Base-by-base conservation (phyloP, 2,797 vertebrate genomes). In the Astyanax mexicanus region DNA sequence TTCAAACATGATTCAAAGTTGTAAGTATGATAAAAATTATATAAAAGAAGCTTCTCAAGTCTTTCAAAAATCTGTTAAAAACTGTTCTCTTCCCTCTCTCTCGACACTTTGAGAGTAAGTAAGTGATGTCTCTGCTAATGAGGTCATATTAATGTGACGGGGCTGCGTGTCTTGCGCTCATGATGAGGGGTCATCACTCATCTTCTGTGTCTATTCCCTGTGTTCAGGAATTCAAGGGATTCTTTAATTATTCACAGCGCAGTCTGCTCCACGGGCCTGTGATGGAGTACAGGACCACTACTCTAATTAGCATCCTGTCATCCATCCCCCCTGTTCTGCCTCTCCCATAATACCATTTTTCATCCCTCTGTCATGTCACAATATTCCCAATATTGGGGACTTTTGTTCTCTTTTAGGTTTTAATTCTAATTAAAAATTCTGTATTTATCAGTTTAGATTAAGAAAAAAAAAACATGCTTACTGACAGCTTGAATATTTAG, bases 231-330 rank as follows among this genome's bases (percentile, higher is more conserved):
- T 61, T 55, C 23, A 52, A 74, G 54, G 64, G 51, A 73, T 54
- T 72, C 44, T 75, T 84, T 45, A 81, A 84, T 84, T 77, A 84
- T 84, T 77, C 67, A 81, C 60, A 70, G 27, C 40, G 51, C 51
- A 61, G 57, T 60, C 61, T 58, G n/a, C 40, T 69, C 17, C 47
- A 66, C 70, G 47, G 27, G 35, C 69, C 51, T 47, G 58, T 81
- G 74, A 74, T 79, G 52, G 23, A 79, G 49, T 32, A 45, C 25
- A 74, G 42, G 74, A 35, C 29, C 27, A 29, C 60, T 10, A 49
- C 44, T 68, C 57, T 74, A 68, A 74, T 79, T 78, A 76, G 44
- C 57, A 65, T 69, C 55, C 45, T 44, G 49, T 55, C 32, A 47
- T 69, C 10, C 7, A 32, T 65, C 27, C n/a, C 49, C 37, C 17